phyloP scores from a whole-genome alignment of 2,888 invertebrate genomes.

The Machimus atricapillus region DNA sequence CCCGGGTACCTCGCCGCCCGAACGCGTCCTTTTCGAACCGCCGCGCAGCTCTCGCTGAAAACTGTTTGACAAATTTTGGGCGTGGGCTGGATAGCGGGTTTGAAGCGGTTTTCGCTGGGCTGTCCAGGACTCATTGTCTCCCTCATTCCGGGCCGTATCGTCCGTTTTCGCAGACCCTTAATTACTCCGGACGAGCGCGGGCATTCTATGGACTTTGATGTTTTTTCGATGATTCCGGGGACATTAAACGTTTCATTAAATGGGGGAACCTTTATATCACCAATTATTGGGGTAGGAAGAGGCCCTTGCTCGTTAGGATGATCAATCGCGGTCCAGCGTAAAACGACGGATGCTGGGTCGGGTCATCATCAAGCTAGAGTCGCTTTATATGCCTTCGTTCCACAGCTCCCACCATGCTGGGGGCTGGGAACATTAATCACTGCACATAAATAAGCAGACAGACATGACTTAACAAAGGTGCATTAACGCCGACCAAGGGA shows the following conservation, averaged over 20 bases:
- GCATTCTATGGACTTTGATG: neutral
- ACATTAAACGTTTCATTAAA: neutral
- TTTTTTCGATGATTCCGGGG: neutral
- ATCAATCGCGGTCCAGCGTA: neutral
- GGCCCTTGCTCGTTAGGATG: neutral
- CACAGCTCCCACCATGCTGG: neutral
- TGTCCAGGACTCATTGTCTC: neutral
- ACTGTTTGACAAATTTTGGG: constrained; percentile 4
- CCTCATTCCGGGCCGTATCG: neutral
- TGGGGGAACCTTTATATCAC: neutral
- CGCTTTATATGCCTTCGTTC: neutral
- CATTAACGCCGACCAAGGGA: neutral
- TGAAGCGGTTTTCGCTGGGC: neutral
- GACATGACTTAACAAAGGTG: constrained; percentile 18
- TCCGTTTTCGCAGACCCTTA: neutral
- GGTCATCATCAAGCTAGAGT: neutral
- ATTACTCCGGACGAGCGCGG: neutral
- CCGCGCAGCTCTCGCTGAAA: neutral
- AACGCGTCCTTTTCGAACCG: neutral
- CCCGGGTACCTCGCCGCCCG: neutral
- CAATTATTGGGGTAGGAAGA: neutral
- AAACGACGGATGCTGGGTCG: neutral
- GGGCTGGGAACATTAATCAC: neutral
- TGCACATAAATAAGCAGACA: constrained; percentile 9
- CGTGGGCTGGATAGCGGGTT: neutral